These are phyloP conservation scores for Ivindomyrus marchei DNA, from an alignment of 2,113 vertebrate species.

Conservation along the genomic window DNA sequence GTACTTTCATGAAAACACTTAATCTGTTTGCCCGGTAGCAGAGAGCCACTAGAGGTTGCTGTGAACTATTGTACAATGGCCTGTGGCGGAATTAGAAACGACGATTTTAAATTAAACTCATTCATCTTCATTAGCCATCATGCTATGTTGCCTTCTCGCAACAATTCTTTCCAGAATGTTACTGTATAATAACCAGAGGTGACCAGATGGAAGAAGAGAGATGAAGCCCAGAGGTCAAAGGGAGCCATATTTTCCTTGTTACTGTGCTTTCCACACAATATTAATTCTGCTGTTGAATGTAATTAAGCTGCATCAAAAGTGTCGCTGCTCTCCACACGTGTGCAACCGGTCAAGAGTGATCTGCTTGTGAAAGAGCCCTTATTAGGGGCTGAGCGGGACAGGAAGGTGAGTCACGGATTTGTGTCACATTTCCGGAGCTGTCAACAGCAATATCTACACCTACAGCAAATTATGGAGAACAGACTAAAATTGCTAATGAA, in stretches of 20 bases:
- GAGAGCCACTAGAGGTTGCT: background rate
- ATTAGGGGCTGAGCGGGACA: background rate
- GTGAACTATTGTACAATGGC: background rate
- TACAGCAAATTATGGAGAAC: background rate
- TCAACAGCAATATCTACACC: background rate
- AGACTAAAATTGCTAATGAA: background rate
- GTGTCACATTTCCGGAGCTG: background rate
- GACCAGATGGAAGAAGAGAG: background rate
- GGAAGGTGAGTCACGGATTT: background rate
- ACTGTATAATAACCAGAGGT: background rate
- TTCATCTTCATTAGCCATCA: conserved; percentile 1
- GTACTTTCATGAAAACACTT: background rate
- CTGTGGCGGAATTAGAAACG: background rate
- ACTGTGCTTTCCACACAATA: background rate
- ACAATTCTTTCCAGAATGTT: background rate
- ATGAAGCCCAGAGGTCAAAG: background rate
- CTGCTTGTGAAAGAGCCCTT: background rate
- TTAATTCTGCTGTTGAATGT: background rate
- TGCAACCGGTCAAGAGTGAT: background rate
- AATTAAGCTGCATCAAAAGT: background rate
- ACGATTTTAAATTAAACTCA: conserved; percentile 10
- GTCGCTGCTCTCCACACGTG: background rate
- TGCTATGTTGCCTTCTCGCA: background rate
- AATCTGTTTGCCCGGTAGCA: background rate
- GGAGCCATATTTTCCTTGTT: background rate